Evolutionary conservation across 2,888 invertebrate species (phyloP), one percentile per base, ranked within the genome.

Genomic region (Folsomia candida): DNA sequence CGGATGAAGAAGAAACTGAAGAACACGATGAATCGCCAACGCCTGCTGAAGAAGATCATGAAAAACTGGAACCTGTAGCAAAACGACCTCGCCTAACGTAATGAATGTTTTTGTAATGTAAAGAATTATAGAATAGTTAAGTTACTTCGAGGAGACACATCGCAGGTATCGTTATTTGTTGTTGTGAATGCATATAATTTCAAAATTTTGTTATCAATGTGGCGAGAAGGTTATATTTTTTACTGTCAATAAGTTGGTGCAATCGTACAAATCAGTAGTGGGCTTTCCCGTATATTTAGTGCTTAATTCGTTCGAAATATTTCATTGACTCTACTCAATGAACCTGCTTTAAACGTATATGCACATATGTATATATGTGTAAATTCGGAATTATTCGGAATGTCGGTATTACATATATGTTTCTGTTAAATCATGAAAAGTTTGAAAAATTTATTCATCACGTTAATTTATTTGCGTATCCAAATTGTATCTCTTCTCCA

Each of bases 31-130:
- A 72, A 26, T 67, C 54, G 54, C 54, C 54, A 18, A 54, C 54
- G 4, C 54, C 54, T 54, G 22, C 54, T 6, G 54, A 18, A n/a
- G 74, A 72, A 18, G 74, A 74, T 70, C 68, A 69, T 58, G 80
- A 80, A 61, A 79, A 86, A 80, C 82, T 84, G 74, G 81, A 85
- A 82, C 88, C 89, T 68, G 87, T 88, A 81, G 87, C 89, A 75
- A 91, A 91, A 84, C 87, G 91, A 82, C 89, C 90, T 83, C 87
- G 91, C 77, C 87, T 91, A 81, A 89, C 90, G 88, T 91, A 90
- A 75, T 64, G 54, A 37, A 37, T 14, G 14, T 37, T 37, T 37
- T 37, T 37, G 37, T 37, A 37, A 37, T 37, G 6, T 14, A n/a
- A 11, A n/a, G n/a, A 57, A 11, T 57, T 57, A 22, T 57, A 57